A percentile compares a stretch with the other conserved stretches of the same genome.
phyloP scores from a whole-genome alignment of 2,888 invertebrate species.

The Himalopsyche anomala region DNA sequence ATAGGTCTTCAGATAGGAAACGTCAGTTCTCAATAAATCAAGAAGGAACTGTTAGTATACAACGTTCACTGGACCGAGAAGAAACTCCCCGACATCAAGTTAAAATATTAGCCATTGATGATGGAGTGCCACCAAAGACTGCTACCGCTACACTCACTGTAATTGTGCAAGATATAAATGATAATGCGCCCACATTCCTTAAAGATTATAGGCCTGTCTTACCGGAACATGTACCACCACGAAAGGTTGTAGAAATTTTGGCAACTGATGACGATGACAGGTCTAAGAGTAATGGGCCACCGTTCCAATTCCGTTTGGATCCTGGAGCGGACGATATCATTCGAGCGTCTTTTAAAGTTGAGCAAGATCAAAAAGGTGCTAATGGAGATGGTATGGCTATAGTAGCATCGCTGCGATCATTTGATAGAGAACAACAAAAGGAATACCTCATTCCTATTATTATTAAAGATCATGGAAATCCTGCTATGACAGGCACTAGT shows the following conservation, averaged over 20 bases:
- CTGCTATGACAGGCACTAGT: constrained; percentile 97
- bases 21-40: constrained; percentile 96
- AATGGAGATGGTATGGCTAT: constrained; percentile 99
- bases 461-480: constrained; percentile 97
- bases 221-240: constrained; percentile 93
- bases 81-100: constrained; percentile 97
- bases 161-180: constrained; percentile 96
- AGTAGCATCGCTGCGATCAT: constrained; percentile 93
- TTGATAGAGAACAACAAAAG: constrained; percentile 97
- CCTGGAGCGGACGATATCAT: constrained; percentile 96
- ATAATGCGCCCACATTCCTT: constrained; percentile 95
- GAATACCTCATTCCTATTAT: constrained; percentile 98
- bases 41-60: constrained; percentile 96
- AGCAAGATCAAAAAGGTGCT: constrained; percentile 97
- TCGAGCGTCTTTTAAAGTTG: constrained; percentile 95
- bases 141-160: constrained; percentile 96
- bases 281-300: constrained; percentile 96
- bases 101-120: constrained; percentile 96
- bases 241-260: constrained; percentile 93
- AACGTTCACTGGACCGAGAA: constrained; percentile 93
- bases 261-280: constrained; percentile 96
- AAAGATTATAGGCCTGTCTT: constrained; percentile 95
- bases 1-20: constrained; percentile 93
- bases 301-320: constrained; percentile 96
- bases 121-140: constrained; percentile 94